Conservation (phyloP, 2,888 invertebrate genomes). For the Exephanes ischioxanthus region DNA sequence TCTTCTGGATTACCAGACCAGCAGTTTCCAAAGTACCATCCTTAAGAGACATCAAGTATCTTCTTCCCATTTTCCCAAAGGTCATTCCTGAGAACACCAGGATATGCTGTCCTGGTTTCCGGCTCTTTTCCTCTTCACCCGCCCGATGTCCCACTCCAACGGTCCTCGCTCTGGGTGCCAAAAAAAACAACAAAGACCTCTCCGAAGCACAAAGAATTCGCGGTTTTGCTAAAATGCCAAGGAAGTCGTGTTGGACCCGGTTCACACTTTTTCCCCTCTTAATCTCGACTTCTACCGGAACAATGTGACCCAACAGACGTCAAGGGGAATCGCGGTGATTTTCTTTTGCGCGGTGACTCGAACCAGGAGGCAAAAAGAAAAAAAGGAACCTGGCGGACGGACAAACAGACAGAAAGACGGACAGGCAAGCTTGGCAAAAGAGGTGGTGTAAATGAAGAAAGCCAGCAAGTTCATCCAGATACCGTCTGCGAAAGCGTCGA, state of each 20-base stretch:
- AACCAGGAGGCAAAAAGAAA: background rate
- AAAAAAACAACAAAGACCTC: background rate
- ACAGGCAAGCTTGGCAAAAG: background rate
- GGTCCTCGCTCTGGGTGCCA: background rate
- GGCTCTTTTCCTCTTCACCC: too few species aligned
- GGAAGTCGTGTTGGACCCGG: background rate
- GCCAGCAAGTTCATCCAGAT: background rate
- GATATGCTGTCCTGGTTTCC: too few species aligned
- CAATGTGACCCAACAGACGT: background rate
- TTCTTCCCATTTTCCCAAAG: too few species aligned
- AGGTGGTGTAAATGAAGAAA: conserved; percentile 4
- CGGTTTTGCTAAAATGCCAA: too few species aligned
- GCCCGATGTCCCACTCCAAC: too few species aligned
- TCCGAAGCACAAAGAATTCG: background rate
- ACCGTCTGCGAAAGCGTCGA: background rate
- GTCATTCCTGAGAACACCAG: too few species aligned
- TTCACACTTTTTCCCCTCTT: conserved; percentile 1
- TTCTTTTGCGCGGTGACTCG: background rate
- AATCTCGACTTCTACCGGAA: background rate
- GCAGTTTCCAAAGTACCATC: too few species aligned
- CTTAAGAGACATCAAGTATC: too few species aligned
- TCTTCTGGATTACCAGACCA: too few species aligned
- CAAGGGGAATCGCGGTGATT: background rate
- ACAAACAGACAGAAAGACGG: background rate
- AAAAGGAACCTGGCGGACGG: background rate